Percentiles rank a stretch among this genome's conserved stretches.
Conservation (phyloP, 2,888 invertebrate genomes). For the Caenorhabditis auriculariae region DNA sequence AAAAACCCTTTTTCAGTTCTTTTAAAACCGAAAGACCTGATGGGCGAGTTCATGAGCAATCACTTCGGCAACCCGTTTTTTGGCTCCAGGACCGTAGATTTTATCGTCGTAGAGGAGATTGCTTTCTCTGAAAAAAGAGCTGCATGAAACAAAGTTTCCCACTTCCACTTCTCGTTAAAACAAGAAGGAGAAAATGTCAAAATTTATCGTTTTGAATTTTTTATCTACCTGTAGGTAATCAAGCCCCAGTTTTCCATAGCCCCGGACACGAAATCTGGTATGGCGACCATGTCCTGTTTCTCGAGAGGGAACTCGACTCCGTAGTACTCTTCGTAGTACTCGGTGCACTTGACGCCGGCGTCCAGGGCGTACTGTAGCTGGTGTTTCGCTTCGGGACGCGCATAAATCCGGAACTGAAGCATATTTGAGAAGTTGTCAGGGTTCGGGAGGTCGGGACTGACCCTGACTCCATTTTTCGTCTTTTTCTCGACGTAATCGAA, state of each 20-base stretch:
- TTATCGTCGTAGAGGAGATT: constrained; percentile 75
- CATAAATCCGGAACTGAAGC: constrained; percentile 69
- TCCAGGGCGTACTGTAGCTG: constrained; percentile 73
- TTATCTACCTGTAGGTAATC: constrained; percentile 76
- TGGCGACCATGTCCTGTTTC: constrained; percentile 81
- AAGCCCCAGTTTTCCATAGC: constrained; percentile 96
- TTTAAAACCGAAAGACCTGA: constrained; percentile 3
- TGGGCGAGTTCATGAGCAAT: constrained; percentile 65
- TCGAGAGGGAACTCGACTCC: constrained; percentile 81
- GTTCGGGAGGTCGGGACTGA: not conserved
- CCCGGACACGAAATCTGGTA: constrained; percentile 84
- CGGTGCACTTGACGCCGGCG: constrained; percentile 68
- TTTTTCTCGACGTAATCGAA: constrained; percentile 72
- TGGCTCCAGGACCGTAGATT: constrained; percentile 76
- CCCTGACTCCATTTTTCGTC: constrained; percentile 71
- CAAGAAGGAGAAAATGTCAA: constrained; percentile 69
- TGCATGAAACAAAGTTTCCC: too few relatives aligned
- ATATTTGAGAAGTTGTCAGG: constrained; percentile 66
- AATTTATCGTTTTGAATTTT: constrained; percentile 71
- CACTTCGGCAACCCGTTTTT: constrained; percentile 77
- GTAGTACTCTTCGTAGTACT: constrained; percentile 77
- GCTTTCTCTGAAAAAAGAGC: constrained; percentile 81
- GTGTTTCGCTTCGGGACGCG: constrained; percentile 71
- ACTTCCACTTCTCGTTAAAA: not conserved
- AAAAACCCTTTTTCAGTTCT: too few relatives aligned